A percentile compares a stretch with the other conserved stretches of the same genome.
Evolutionary conservation across 2,113 vertebrate genomes (phyloP).

Genomic region (Telmatochromis bifrenatus): DNA sequence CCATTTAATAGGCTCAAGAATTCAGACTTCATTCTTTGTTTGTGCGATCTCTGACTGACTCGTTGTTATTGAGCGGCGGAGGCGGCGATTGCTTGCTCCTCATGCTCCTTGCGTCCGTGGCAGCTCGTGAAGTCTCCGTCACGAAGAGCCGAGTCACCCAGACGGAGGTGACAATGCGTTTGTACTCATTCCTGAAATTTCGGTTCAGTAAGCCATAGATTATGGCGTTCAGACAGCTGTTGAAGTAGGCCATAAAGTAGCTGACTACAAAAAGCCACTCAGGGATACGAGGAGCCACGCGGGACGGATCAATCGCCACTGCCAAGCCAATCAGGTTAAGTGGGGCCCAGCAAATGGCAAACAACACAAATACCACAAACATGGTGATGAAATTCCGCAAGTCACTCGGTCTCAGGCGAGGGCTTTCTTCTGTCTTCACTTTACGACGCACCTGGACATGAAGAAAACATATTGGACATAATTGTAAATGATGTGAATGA

Average conservation of each 20-base stretch:
- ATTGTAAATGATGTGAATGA: background rate
- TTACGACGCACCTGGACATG: constrained; percentile 71
- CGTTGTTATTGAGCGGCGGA: constrained; percentile 75
- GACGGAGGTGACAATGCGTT: constrained; percentile 79
- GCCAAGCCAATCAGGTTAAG: constrained; percentile 86
- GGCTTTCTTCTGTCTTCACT: constrained; percentile 76
- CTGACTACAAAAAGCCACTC: constrained; percentile 88
- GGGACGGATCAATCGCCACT: constrained; percentile 78
- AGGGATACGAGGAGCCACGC: constrained; percentile 78
- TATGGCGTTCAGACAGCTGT: constrained; percentile 91
- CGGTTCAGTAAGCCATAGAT: constrained; percentile 88
- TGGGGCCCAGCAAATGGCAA: constrained; percentile 91
- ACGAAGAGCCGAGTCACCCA: constrained; percentile 80
- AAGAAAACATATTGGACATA: background rate
- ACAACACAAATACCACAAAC: constrained; percentile 90
- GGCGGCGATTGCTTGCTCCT: constrained; percentile 78
- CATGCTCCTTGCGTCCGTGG: constrained; percentile 68
- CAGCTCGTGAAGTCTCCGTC: constrained; percentile 77
- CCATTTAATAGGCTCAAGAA: background rate
- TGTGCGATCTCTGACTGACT: constrained; percentile 55
- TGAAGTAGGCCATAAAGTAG: constrained; percentile 94
- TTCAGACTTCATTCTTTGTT: constrained; percentile 42
- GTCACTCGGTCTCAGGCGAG: constrained; percentile 73
- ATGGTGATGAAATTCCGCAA: constrained; percentile 86
- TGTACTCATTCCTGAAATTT: constrained; percentile 89